These are phyloP conservation scores for Lutraria rhynchaena DNA, from an alignment of 1,140 invertebrate genomes.

Conservation along the genomic window DNA sequence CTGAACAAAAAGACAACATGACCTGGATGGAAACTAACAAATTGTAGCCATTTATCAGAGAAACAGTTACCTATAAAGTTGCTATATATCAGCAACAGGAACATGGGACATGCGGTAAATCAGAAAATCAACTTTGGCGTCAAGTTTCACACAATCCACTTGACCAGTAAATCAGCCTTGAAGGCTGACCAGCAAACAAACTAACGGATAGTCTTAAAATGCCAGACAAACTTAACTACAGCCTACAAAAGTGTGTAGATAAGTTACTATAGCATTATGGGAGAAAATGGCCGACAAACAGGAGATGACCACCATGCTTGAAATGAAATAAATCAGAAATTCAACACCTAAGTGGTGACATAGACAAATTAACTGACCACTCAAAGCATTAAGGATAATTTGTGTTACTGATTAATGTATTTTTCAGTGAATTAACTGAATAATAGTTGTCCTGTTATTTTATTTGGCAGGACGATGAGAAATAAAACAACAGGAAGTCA, in stretches of 20 bases:
- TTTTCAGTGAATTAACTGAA: too few species aligned
- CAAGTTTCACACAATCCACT: conserved; percentile 9
- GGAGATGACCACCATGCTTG: conserved; percentile 4
- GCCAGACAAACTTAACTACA: too few species aligned
- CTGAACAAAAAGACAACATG: background rate
- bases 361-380: conserved; percentile 35
- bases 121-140: conserved; percentile 23
- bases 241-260: too few species aligned
- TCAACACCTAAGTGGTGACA: conserved; percentile 32
- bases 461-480: too few species aligned
- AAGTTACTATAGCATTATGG: too few species aligned
- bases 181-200: conserved; percentile 17
- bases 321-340: conserved; percentile 39
- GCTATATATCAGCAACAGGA: background rate
- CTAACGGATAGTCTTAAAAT: background rate
- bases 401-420: conserved; percentile 14
- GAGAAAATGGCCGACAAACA: background rate
- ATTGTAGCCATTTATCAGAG: background rate
- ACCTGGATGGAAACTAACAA: background rate
- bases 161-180: conserved; percentile 31
- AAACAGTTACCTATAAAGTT: background rate
- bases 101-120: background rate
- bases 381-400: conserved; percentile 14
- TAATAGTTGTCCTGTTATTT: too few species aligned
- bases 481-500: too few species aligned